A percentile compares a stretch with the other conserved stretches of the same genome.
phyloP scores from a whole-genome alignment of 1,140 invertebrate genomes.

The Akabosia matsudoensis region DNA sequence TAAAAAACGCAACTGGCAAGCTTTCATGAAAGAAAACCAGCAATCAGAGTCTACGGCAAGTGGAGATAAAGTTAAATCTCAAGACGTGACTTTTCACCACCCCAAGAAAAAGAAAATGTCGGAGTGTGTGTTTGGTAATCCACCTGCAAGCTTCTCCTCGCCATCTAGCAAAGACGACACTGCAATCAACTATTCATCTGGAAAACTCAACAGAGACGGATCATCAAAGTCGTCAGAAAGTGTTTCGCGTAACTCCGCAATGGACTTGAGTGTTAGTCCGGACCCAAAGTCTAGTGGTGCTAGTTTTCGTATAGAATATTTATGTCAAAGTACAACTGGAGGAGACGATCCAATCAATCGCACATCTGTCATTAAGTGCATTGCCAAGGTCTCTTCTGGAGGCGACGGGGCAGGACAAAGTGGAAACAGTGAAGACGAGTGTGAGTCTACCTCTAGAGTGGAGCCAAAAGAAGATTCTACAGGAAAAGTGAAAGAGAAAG shows the following conservation, averaged over 20 bases:
- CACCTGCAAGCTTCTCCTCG: neutral
- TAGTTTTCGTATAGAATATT: constrained; percentile 41
- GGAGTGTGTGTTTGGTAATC: neutral
- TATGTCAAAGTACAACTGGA: constrained; percentile 35
- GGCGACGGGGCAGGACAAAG: neutral
- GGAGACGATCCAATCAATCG: neutral
- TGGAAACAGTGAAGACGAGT: constrained; percentile 10
- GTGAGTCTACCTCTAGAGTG: neutral
- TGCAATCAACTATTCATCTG: neutral
- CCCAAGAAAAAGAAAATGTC: constrained; percentile 9
- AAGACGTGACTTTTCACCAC: neutral
- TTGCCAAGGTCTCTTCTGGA: neutral
- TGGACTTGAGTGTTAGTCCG: neutral
- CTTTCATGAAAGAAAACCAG: constrained; percentile 6
- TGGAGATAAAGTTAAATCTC: neutral
- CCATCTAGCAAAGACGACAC: neutral
- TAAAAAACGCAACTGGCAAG: constrained; percentile 13
- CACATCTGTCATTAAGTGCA: neutral
- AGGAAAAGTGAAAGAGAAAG: neutral
- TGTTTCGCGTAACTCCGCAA: neutral
- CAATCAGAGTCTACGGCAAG: neutral
- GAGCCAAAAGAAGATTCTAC: too few relatives aligned
- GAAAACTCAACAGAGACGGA: neutral
- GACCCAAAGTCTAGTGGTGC: neutral
- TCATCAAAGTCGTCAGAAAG: neutral